These are phyloP conservation scores for Scrobipalpa atriplicella DNA, from an alignment of 2,888 invertebrate species.

Conservation along the genomic window DNA sequence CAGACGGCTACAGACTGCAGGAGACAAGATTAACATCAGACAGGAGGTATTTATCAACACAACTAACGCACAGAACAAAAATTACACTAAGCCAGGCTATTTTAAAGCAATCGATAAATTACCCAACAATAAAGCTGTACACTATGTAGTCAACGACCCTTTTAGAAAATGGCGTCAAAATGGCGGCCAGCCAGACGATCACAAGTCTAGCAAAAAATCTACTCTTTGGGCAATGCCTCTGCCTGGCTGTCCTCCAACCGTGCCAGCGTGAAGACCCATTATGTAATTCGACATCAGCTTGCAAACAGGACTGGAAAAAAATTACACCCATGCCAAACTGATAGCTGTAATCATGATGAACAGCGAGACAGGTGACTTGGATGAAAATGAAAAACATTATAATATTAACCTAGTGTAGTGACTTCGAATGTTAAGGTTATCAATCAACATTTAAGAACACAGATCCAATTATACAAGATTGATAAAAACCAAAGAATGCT, in stretches of 20 bases:
- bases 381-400: conserved; percentile 33
- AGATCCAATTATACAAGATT: too few species aligned
- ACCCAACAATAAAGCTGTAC: conserved; percentile 28
- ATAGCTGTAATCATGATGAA: conserved; percentile 46
- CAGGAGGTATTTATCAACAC: conserved; percentile 29
- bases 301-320: conserved; percentile 39
- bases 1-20: conserved; percentile 5
- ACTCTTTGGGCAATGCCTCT: conserved; percentile 52
- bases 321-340: conserved; percentile 42
- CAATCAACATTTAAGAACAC: too few species aligned
- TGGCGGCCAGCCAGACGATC: conserved; percentile 62
- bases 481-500: not conserved
- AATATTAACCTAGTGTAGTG: conserved; percentile 20
- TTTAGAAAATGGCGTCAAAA: conserved; percentile 50
- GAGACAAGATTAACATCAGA: conserved; percentile 24
- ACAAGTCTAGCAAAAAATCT: conserved; percentile 56
- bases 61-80: conserved; percentile 24
- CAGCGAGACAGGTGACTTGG: conserved; percentile 47
- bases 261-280: conserved; percentile 52
- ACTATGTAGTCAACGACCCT: conserved; percentile 54
- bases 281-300: conserved; percentile 38
- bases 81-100: conserved; percentile 28
- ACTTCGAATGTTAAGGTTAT: conserved; percentile 28
- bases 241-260: conserved; percentile 65
- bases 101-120: conserved; percentile 31